These are phyloP conservation scores for Aporophyla nigra DNA, from an alignment of 2,888 invertebrate genomes.

Conservation along the genomic window DNA sequence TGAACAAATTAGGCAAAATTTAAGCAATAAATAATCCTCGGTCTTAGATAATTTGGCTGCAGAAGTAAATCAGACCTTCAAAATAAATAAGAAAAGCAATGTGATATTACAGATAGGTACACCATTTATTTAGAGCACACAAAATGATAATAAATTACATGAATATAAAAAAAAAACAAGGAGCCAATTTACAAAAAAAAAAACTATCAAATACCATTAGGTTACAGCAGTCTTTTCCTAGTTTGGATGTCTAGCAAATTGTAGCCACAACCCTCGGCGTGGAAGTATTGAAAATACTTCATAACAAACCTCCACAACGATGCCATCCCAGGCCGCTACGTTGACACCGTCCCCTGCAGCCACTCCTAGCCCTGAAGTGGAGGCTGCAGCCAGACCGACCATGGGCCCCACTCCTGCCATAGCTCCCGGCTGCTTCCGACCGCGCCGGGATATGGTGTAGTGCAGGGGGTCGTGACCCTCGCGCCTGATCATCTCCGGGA, in stretches of 20 bases:
- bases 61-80: conserved; percentile 69
- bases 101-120: not conserved
- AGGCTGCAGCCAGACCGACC: conserved; percentile 73
- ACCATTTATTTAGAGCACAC: not conserved
- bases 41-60: not conserved
- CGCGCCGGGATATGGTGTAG: conserved; percentile 97
- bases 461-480: conserved; percentile 97
- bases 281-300: not conserved
- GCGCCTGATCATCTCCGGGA: conserved; percentile 97
- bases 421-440: conserved; percentile 92
- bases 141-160: not conserved
- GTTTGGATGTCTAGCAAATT: not conserved
- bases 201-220: not conserved
- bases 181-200: not conserved
- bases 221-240: not conserved
- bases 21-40: not conserved
- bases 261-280: not conserved
- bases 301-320: conserved; percentile 81
- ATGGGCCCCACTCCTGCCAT: conserved; percentile 77
- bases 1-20: not conserved
- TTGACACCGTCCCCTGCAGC: conserved; percentile 73
- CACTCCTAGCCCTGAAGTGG: conserved; percentile 75
- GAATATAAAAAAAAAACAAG: not conserved
- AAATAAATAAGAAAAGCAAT: not conserved
- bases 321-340: conserved; percentile 83